phyloP scores from a whole-genome alignment of 92 coral and sea anemone species.

The Porites divaricata region DNA sequence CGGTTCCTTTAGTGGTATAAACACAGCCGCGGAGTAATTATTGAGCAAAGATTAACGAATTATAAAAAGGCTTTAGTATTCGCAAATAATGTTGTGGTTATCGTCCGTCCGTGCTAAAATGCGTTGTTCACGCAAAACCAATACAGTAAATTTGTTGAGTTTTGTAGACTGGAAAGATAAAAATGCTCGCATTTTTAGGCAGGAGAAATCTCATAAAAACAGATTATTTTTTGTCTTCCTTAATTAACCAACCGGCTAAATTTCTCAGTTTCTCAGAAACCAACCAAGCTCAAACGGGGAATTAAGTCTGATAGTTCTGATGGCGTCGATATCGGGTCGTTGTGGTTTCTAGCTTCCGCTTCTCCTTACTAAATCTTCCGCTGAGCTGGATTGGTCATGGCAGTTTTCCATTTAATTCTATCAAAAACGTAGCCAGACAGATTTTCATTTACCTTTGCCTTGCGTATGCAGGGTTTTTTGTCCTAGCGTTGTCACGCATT shows the following conservation, averaged over 20 bases:
- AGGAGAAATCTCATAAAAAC: neutral
- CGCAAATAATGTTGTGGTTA: slow-evolving; percentile 24
- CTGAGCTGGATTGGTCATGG: slow-evolving; percentile 21
- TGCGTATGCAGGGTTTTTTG: neutral
- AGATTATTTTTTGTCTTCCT: too few relatives aligned
- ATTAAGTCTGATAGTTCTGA: neutral
- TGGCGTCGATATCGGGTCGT: neutral
- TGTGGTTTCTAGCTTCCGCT: slow-evolving; percentile 27
- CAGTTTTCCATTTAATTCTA: slow-evolving; percentile 20
- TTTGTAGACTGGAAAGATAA: neutral
- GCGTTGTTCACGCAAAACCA: slow-evolving; percentile 34
- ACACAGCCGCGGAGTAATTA: slow-evolving; percentile 48
- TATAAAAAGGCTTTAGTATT: slow-evolving; percentile 28
- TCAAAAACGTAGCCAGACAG: slow-evolving; percentile 16
- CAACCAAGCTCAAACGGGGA: neutral
- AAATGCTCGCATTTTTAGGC: neutral
- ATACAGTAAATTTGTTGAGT: neutral
- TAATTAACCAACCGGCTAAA: neutral
- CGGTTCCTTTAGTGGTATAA: slow-evolving; percentile 49
- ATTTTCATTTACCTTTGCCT: slow-evolving; percentile 3
- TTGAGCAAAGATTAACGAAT: slow-evolving; percentile 56
- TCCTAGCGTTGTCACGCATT: neutral
- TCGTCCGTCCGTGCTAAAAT: slow-evolving; percentile 11
- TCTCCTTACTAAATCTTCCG: neutral
- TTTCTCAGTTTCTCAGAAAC: neutral